Base-by-base conservation (phyloP, 1,140 invertebrate genomes). In the Eulimnadia texana region DNA sequence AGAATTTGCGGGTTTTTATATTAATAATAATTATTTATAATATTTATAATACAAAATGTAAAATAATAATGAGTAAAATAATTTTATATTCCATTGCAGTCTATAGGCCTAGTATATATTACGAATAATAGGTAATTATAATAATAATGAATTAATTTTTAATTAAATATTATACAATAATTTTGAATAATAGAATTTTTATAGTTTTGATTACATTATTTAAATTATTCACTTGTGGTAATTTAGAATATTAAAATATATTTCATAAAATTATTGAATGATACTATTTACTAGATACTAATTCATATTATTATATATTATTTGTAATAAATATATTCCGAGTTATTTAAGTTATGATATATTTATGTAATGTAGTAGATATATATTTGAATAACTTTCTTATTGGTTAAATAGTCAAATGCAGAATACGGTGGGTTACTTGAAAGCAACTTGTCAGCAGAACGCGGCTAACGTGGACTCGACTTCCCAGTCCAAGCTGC, bases 381-480 rank as follows among this genome's bases (percentile, higher is more conserved):
- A 11, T 23, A 52, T 10, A 52, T 55, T 55, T 16, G n/a, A 19
- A n/a, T 16, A n/a, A 11, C 6, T 42, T 29, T 33, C 52, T 25
- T 47, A 47, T 54, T 54, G 16, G 33, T 9, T 42, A 42, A 42
- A 42, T 6, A 57, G 55, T 13, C 55, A 57, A 57, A 57, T 57
- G 55, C 55, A 57, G 33, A 57, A 57, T 33, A 57, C 33, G 25
- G 55, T 57, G 2, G 55, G 55, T 9, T 57, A 57, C 20, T 33
- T 57, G 55, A 57, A 33, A 33, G 22, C 24, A 20, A 33, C 55
- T 11, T 57, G 55, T 22, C 55, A 57, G 29, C 33, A 33, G 11
- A 57, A 33, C 27, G 29, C 55, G 20, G 29, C 20, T 27, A 19
- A 16, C 6, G 29, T 33, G 24, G 55, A 57, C 22, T 33, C 33